These are phyloP conservation scores for honey bee (Apis mellifera) DNA, from an alignment of 1,140 invertebrate species.

Conservation along the genomic window DNA sequence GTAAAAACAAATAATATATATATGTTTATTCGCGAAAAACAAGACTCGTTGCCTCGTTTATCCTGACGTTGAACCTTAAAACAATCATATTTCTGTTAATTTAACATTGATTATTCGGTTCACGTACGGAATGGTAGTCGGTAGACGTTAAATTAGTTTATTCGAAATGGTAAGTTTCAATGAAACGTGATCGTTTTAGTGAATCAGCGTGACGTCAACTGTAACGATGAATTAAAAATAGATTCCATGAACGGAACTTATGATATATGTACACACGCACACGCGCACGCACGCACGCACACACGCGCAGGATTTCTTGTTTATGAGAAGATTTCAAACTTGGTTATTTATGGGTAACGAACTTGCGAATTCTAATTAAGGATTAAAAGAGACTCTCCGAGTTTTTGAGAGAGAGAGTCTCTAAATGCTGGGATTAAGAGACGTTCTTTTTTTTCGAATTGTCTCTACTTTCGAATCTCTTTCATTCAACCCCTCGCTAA, in stretches of 20 bases:
- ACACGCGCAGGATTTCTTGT: not conserved
- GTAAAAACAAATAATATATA: too few relatives aligned
- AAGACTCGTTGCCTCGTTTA: not conserved
- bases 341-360: not conserved
- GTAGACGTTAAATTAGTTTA: not conserved
- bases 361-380: not conserved
- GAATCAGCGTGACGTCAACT: slow-evolving; percentile 20
- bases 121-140: not conserved
- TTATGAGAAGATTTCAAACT: not conserved
- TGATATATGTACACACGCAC: not conserved
- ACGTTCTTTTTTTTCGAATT: not conserved
- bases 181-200: slow-evolving; percentile 15
- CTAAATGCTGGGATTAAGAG: not conserved
- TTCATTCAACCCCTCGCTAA: too few relatives aligned
- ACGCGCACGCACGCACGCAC: too few relatives aligned
- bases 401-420: too few relatives aligned
- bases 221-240: not conserved
- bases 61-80: not conserved
- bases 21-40: too few relatives aligned
- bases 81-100: not conserved
- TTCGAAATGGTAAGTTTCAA: not conserved
- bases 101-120: not conserved
- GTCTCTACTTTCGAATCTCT: too few relatives aligned
- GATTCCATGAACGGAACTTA: too few relatives aligned
- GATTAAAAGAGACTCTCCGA: not conserved